Evolutionary conservation across 2,797 vertebrate genomes (phyloP), one percentile per base, ranked within the genome.

Genomic region (Hoplostethus mediterraneus): DNA sequence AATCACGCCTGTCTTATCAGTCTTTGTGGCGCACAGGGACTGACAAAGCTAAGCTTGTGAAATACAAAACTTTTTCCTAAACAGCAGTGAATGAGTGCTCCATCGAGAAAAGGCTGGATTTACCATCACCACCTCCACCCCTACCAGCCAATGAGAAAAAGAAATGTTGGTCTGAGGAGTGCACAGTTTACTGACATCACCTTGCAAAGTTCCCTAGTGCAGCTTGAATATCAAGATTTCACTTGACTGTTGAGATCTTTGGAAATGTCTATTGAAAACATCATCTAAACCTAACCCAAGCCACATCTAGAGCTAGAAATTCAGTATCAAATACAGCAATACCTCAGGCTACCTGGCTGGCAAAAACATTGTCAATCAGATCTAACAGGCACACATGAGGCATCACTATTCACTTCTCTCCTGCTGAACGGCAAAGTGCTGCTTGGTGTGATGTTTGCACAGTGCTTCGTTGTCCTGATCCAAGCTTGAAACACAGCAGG

Each of bases 401-500:
- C n/a, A 13, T 40, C 1, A 1, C 33, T 56, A 59, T 49, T 57
- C 36, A 54, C 17, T 62, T 72, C 62, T 55, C 53, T 76, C 55
- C 48, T 17, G 55, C 68, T 71, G 68, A 55, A 77, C 80, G 78
- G 57, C 67, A 81, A 82, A 82, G 77, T 68, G 67, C 66, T 77
- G 67, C 68, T 31, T 58, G 72, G 69, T 65, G 75, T 71, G 64
- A 71, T 87, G 70, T 72, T 83, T 63, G 40, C 75, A 77, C 67
- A 80, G 67, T 33, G 51, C 63, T 83, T 81, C 79, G 57, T 66
- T 79, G 69, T 83, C 63, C 79, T 87, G 77, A 87, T 90, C 88
- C 80, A 84, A 62, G 73, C 77, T 85, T 72, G 71, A 84, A 78
- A 82, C 81, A 56, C 84, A 89, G 88, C 90, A 91, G 91, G 90